Base-by-base conservation (phyloP, 2,113 vertebrate species). In the Lepus timidus region DNA sequence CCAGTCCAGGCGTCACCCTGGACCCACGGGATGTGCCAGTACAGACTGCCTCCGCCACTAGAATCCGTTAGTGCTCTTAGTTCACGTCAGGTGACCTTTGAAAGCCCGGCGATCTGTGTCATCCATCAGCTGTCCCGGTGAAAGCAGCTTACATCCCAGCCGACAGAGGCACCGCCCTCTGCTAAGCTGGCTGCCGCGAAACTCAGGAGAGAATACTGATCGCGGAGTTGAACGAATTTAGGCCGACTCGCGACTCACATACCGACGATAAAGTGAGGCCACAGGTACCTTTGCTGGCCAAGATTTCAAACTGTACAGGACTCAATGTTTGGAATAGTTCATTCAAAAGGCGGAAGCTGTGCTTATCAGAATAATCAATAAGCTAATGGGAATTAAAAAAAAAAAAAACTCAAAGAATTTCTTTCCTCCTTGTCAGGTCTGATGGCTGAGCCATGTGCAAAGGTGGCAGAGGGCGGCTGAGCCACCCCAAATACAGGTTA, bases 351-450 rank as follows among this genome's bases (percentile, higher is more conserved):
- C 88, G 93, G 36, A 85, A 88, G 92, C 1, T 81, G 33, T 62
- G 64, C 76, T 82, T 78, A 90, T 79, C 87, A 90, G 89, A 92
- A 91, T 89, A 84, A 95, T 80, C n/a, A 76, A 79, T 95, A 95
- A 88, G 20, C 78, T 74, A 36, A 91, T 79, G 16, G 75, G 19
- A 58, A 58, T 19, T 58, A 2, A 16, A 58, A 58, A 58, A 68
- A 58, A 68, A 89, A 44, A 94, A 88, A 93, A 85, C 39, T 44
- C 25, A 62, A 44, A 67, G 75, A 84, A 65, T 51, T n/a, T 79
- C 31, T 36, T 82, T 91, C 52, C 9, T 39, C 25, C 61, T 20
- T 61, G 33, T 89, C 86, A 31, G n/a, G 58, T 13, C 81, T 85
- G 51, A 90, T 17, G 58, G n/a, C n/a, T 9, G 31, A 93, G 55